A percentile compares a stretch with the other conserved stretches of the same genome.
phyloP scores from a whole-genome alignment of 2,888 invertebrate genomes.

The Machimus rusticus region DNA sequence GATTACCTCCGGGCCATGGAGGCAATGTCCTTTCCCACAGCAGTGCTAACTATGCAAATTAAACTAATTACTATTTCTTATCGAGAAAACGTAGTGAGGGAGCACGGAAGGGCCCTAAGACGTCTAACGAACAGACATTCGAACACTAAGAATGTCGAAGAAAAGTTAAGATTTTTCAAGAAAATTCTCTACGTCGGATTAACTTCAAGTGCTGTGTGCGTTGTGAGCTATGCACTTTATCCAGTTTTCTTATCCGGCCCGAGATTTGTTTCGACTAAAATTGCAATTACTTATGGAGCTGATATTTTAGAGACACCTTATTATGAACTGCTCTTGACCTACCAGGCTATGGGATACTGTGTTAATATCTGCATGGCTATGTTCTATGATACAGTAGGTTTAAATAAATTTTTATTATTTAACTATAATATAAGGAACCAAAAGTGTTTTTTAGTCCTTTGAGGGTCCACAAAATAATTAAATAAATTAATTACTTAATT shows the following conservation, averaged over 20 bases:
- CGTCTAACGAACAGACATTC: neutral
- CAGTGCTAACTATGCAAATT: conserved; percentile 14
- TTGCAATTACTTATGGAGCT: neutral
- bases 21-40: conserved; percentile 1
- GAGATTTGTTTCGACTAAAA: conserved; percentile 1
- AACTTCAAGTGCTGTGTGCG: neutral
- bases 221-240: neutral
- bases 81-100: neutral
- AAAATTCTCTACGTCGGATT: neutral
- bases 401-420: neutral
- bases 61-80: neutral
- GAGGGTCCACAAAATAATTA: too few species aligned
- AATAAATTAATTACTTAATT: too few species aligned
- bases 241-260: neutral
- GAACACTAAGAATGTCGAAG: neutral
- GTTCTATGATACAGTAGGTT: conserved; percentile 18
- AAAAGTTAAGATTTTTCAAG: neutral
- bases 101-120: neutral
- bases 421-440: too few species aligned
- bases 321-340: neutral
- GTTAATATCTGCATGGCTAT: neutral
- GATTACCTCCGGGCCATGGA: conserved; percentile 4
- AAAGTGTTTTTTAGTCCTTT: too few species aligned
- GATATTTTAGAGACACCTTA: neutral
- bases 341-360: neutral